phyloP scores from a whole-genome alignment of 2,888 invertebrate genomes.

The Cryptus viduatorius region DNA sequence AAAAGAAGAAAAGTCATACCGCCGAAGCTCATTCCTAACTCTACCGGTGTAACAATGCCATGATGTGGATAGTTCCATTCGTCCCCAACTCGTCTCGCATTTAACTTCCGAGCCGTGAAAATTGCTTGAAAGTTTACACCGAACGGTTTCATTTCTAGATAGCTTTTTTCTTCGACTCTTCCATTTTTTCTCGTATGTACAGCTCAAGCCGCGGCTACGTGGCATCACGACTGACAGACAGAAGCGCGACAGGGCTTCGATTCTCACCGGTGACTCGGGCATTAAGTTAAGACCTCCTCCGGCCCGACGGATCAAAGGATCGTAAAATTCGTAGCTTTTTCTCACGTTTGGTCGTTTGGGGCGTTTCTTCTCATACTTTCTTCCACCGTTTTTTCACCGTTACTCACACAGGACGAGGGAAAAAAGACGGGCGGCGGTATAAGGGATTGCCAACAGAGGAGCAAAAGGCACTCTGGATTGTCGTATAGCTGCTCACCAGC shows the following conservation, averaged over 20 bases:
- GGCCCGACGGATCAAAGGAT: slow-evolving; percentile 24
- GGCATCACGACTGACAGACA: background rate
- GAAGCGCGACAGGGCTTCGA: background rate
- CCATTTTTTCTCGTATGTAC: background rate
- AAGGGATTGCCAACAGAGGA: slow-evolving; percentile 23
- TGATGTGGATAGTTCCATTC: background rate
- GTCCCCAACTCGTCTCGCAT: background rate
- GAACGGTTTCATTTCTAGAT: background rate
- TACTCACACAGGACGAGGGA: background rate
- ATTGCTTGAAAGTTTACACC: slow-evolving; percentile 15
- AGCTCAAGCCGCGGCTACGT: background rate
- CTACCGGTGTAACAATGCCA: background rate
- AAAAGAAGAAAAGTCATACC: slow-evolving; percentile 3
- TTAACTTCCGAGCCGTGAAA: background rate
- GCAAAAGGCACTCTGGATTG: background rate
- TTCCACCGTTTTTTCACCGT: background rate
- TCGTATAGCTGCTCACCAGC: slow-evolving; percentile 7
- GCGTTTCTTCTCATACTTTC: background rate
- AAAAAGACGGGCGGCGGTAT: slow-evolving; percentile 2
- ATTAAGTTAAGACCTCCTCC: slow-evolving; percentile 10
- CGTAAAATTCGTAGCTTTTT: slow-evolving; percentile 38
- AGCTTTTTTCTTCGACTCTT: background rate
- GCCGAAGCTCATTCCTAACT: background rate
- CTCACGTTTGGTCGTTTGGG: background rate
- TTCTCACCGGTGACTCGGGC: slow-evolving; percentile 24